Evolutionary conservation across 2,113 vertebrate genomes (phyloP).

Genomic region (Microcebus murinus): DNA sequence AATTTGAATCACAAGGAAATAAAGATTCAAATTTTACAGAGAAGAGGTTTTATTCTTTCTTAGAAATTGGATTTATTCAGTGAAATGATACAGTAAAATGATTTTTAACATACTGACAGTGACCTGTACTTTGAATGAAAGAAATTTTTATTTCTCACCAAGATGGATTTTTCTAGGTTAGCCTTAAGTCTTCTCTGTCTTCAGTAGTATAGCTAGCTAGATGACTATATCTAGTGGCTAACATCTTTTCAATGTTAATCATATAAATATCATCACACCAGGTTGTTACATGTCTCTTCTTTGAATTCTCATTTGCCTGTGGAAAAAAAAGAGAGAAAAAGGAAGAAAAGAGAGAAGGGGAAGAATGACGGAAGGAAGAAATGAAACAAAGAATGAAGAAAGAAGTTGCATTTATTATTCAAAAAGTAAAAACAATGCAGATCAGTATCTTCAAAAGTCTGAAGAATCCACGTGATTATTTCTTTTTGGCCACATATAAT

Average conservation of each 20-base stretch:
- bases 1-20: neutral
- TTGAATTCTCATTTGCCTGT: slow-evolving; percentile 16
- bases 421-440: neutral
- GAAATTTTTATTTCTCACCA: slow-evolving; percentile 49
- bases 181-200: neutral
- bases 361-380: neutral
- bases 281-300: neutral
- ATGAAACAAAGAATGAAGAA: neutral
- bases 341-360: fast-evolving
- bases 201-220: neutral
- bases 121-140: neutral
- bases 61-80: neutral
- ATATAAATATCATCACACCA: neutral
- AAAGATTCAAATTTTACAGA: neutral
- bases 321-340: neutral
- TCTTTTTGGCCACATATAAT: neutral
- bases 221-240: neutral
- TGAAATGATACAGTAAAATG: neutral
- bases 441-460: neutral
- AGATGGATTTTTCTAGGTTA: slow-evolving; percentile 35
- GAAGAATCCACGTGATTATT: neutral
- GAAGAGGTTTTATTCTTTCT: neutral
- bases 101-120: neutral
- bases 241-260: slow-evolving; percentile 3
- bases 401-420: neutral